Percentiles rank a stretch among this genome's conserved stretches.
Conservation (phyloP, 2,113 vertebrate genomes). For the Albula glossodonta region DNA sequence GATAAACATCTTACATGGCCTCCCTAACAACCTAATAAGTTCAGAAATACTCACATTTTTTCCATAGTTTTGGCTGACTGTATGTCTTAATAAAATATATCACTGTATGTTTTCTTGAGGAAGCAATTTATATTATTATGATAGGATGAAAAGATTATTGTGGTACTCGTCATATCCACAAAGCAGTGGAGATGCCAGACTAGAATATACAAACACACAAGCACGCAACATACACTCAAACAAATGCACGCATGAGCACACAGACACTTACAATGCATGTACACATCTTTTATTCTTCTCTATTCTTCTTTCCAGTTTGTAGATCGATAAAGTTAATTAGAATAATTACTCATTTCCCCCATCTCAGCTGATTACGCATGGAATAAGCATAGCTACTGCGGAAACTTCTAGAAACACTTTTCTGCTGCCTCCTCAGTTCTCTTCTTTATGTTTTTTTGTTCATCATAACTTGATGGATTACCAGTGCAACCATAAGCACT, state of each 20-base stretch:
- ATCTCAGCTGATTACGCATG: neutral
- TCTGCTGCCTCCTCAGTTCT: neutral
- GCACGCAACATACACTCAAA: neutral
- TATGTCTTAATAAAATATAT: too few species aligned
- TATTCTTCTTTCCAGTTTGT: neutral
- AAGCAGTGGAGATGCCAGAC: too few species aligned
- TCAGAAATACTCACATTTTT: too few species aligned
- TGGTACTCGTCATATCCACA: neutral
- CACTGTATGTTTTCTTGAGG: too few species aligned
- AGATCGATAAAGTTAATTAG: constrained; percentile 27
- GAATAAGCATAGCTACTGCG: neutral
- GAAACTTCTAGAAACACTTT: neutral
- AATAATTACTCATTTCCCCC: constrained; percentile 11
- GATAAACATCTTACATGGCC: too few species aligned
- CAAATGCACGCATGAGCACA: neutral
- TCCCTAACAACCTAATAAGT: too few species aligned
- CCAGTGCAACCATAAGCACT: neutral
- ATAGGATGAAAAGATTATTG: neutral
- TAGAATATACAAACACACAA: neutral
- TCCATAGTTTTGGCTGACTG: too few species aligned
- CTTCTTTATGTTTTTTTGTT: neutral
- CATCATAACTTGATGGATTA: neutral
- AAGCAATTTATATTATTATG: too few species aligned
- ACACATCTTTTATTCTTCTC: neutral
- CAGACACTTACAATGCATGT: neutral